These are phyloP conservation scores for Andrena trimmerana DNA, from an alignment of 2,888 invertebrate species.

Conservation along the genomic window DNA sequence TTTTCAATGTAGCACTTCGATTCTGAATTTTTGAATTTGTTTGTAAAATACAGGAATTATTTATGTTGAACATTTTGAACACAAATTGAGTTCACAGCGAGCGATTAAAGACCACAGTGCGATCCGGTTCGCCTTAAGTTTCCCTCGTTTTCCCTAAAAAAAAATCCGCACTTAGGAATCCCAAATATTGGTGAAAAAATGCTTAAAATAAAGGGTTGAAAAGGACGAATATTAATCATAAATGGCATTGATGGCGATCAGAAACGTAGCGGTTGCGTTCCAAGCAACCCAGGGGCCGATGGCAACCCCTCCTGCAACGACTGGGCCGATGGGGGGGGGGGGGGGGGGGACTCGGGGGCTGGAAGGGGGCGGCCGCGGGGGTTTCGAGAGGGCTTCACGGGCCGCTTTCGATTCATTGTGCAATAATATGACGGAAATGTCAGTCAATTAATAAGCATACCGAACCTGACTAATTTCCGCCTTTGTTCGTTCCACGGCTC, in stretches of 20 bases:
- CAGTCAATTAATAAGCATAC: constrained; percentile 85
- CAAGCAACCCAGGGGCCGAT: constrained; percentile 13
- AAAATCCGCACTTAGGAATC: too few relatives aligned
- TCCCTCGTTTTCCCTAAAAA: too few relatives aligned
- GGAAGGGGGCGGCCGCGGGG: constrained; percentile 45
- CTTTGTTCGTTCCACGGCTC: constrained; percentile 77
- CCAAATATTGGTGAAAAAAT: not conserved
- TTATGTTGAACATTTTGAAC: too few relatives aligned
- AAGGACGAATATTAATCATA: not conserved
- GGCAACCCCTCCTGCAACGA: constrained; percentile 39
- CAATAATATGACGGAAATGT: constrained; percentile 85
- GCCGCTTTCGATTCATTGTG: constrained; percentile 76
- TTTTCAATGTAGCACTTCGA: too few relatives aligned
- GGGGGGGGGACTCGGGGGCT: not conserved
- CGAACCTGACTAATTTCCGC: constrained; percentile 85
- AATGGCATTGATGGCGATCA: constrained; percentile 28
- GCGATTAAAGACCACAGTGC: too few relatives aligned
- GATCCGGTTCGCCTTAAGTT: too few relatives aligned
- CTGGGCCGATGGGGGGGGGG: constrained; percentile 4
- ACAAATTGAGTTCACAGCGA: too few relatives aligned
- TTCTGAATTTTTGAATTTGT: too few relatives aligned
- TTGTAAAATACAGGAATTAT: too few relatives aligned
- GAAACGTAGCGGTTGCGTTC: constrained; percentile 26
- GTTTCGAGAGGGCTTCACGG: constrained; percentile 73
- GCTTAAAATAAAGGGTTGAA: not conserved